These are phyloP conservation scores for Spinus olivaceus DNA, from an alignment of 2,797 vertebrate species.

Conservation along the genomic window DNA sequence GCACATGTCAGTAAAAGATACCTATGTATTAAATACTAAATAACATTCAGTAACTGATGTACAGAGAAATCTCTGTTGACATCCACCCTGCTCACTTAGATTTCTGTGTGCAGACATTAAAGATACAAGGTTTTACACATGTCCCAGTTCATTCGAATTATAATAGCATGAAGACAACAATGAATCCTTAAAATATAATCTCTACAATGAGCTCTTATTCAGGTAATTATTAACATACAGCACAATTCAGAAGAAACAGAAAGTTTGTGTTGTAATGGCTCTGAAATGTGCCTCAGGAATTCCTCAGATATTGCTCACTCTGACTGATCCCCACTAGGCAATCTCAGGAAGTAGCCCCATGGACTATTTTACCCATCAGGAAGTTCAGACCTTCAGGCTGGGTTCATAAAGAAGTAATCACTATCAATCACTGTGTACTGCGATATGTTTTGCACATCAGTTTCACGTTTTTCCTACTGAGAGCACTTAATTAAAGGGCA, in stretches of 20 bases:
- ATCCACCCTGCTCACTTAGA: background rate
- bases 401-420: slow-evolving; percentile 87
- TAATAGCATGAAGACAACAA: background rate
- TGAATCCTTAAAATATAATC: background rate
- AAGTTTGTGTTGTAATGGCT: background rate
- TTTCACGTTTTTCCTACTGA: slow-evolving; percentile 77
- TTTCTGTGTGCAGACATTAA: background rate
- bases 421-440: slow-evolving; percentile 81
- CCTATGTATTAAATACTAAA: background rate
- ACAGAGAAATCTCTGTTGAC: background rate
- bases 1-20: background rate
- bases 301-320: slow-evolving; percentile 79
- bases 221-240: background rate
- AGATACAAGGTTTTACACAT: background rate
- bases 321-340: slow-evolving; percentile 75
- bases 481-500: slow-evolving; percentile 81
- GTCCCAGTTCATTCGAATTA: background rate
- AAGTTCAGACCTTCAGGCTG: slow-evolving; percentile 88
- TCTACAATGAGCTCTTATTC: background rate
- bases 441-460: slow-evolving; percentile 77
- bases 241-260: background rate
- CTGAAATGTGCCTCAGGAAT: slow-evolving; percentile 66
- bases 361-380: slow-evolving; percentile 81
- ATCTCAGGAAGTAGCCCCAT: slow-evolving; percentile 85
- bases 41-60: background rate